phyloP scores from a whole-genome alignment of 2,888 invertebrate genomes.

The Macrophya alboannulata region DNA sequence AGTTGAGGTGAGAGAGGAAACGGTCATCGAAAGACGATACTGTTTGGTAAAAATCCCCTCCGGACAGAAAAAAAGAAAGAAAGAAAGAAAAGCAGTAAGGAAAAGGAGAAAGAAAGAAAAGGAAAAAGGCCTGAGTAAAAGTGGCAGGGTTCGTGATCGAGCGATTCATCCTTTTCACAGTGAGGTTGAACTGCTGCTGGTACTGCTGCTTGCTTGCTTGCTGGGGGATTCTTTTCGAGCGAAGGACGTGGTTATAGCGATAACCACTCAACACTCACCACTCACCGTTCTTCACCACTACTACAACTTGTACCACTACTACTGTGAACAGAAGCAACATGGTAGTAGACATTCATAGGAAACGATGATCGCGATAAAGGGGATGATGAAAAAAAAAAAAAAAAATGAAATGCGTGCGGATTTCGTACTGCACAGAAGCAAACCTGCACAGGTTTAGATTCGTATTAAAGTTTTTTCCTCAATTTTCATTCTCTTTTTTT shows the following conservation, averaged over 20 bases:
- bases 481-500: no score
- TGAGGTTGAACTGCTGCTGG: neutral
- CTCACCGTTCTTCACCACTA: neutral
- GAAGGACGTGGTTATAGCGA: conserved; percentile 42
- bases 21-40: conserved; percentile 40
- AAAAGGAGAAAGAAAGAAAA: neutral
- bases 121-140: conserved; percentile 19
- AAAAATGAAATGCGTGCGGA: neutral
- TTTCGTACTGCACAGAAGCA: neutral
- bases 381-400: neutral
- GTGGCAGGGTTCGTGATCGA: conserved; percentile 49
- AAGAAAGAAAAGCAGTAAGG: neutral
- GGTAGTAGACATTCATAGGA: conserved; percentile 30
- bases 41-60: conserved; percentile 10
- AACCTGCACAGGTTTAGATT: neutral
- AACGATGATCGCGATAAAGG: neutral
- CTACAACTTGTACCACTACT: neutral
- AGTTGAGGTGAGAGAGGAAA: conserved; percentile 18
- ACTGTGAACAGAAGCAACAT: neutral
- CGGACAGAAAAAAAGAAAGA: neutral
- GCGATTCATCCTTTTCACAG: conserved; percentile 47
- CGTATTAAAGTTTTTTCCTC: neutral
- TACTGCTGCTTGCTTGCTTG: neutral
- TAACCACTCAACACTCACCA: conserved; percentile 39
- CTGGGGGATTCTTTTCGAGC: conserved; percentile 38